Conservation (phyloP, 2,797 vertebrate species). For the Hemibagrus guttatus region DNA sequence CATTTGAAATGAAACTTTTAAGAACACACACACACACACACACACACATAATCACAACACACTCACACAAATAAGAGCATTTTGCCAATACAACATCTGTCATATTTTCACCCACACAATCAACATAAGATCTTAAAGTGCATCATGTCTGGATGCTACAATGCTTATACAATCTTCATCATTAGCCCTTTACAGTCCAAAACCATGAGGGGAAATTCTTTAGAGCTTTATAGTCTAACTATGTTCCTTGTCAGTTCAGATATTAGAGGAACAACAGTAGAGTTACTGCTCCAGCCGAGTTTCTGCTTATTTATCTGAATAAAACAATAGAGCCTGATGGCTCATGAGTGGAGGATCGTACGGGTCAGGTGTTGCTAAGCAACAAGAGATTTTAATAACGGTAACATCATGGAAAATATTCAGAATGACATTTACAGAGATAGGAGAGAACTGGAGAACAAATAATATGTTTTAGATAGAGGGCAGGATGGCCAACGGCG, state of each 20-base stretch:
- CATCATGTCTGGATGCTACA: no score
- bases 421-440: neutral
- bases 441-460: neutral
- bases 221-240: no score
- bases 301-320: conserved; percentile 37
- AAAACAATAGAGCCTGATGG: conserved; percentile 33
- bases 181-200: neutral
- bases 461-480: neutral
- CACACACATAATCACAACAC: no score
- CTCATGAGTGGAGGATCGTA: conserved; percentile 15
- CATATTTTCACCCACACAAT: neutral
- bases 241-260: neutral
- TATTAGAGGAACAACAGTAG: neutral
- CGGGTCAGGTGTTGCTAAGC: conserved; percentile 39
- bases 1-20: neutral
- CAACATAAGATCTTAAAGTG: no score
- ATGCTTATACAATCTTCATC: no score
- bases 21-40: neutral
- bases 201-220: neutral
- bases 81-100: neutral
- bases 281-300: neutral
- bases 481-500: neutral
- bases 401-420: conserved; percentile 21
- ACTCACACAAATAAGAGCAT: neutral
- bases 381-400: conserved; percentile 32